Base-by-base conservation (phyloP, 2,888 invertebrate species). In the Papilio gigon region DNA sequence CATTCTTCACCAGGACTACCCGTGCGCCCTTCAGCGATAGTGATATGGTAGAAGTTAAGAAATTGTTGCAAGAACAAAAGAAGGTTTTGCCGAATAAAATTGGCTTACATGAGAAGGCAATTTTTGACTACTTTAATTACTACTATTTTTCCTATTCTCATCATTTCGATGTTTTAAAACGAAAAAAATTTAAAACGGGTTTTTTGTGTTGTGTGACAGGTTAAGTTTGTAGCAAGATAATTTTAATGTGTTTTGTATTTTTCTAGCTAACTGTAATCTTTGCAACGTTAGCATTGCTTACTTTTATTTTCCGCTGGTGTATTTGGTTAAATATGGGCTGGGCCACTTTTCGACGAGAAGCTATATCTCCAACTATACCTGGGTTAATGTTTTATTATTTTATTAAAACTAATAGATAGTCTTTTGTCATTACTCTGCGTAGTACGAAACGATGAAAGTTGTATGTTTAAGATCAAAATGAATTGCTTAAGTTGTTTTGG, bases 251-350 rank as follows among this genome's bases (percentile, higher is more conserved):
- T 56, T 27, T 56, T 22, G 0, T 14, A 25, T 70, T 59, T 47
- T 84, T 82, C 14, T 77, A 86, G 86, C 40, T 81, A 1, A 68
- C 82, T 8, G 9, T 80, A 2, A n/a, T 84, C 0, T 83, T 81
- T 47, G 14, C 74, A 4, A 0, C 77, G 3, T 2, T 78, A 0
- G 71, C 70, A 6, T 65, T 84, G 9, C 0, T 70, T 0, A 2
- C 71, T 8, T 77, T 82, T 14, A 76, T 82, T 20, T 72, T 74
- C 3, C 84, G 87, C 3, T 84, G 82, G 83, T 78, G 73, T 59
- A 68, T 59, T 2, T 83, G 78, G 76, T 59, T 77, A 0, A 40
- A 72, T 5, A 74, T 70, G 42, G 84, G 85, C n/a, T 86, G 85
- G 85, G 73, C 80, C 3, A 71, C 72, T 1, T 68, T 53, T 74